Evolutionary conservation across 1,140 invertebrate genomes (phyloP).

Genomic region (Drosophila obscura): DNA sequence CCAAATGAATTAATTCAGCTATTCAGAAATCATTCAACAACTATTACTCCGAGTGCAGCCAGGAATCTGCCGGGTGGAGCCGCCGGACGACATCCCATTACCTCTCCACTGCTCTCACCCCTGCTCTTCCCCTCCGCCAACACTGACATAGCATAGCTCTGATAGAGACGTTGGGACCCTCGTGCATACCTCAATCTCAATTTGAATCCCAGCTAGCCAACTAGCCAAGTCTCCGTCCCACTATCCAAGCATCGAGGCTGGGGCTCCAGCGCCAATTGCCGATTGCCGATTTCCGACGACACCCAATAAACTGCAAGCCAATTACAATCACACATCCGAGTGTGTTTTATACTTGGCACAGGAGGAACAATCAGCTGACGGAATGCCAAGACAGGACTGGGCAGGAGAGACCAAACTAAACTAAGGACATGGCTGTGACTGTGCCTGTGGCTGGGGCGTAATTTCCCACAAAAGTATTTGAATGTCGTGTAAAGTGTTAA

Average conservation of each 20-base stretch:
- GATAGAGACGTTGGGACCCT: conserved; percentile 28
- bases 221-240: conserved; percentile 23
- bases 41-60: no score
- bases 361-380: conserved; percentile 59
- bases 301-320: conserved; percentile 74
- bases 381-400: conserved; percentile 39
- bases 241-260: no score
- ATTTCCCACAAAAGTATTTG: conserved; percentile 81
- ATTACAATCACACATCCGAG: conserved; percentile 46
- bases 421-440: conserved; percentile 2
- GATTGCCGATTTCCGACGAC: conserved; percentile 79
- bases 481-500: conserved; percentile 82
- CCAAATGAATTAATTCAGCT: no score
- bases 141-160: conserved; percentile 7
- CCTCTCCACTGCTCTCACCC: neutral
- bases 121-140: no score
- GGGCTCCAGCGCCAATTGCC: conserved; percentile 58
- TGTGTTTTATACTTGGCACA: conserved; percentile 13
- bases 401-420: conserved; percentile 50
- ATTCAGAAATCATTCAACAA: no score
- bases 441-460: conserved; percentile 36
- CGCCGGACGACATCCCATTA: no score
- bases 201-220: conserved; percentile 23
- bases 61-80: no score
- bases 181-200: conserved; percentile 36